Base-by-base conservation (phyloP, 2,113 vertebrate genomes). In the Pampusana beccarii region DNA sequence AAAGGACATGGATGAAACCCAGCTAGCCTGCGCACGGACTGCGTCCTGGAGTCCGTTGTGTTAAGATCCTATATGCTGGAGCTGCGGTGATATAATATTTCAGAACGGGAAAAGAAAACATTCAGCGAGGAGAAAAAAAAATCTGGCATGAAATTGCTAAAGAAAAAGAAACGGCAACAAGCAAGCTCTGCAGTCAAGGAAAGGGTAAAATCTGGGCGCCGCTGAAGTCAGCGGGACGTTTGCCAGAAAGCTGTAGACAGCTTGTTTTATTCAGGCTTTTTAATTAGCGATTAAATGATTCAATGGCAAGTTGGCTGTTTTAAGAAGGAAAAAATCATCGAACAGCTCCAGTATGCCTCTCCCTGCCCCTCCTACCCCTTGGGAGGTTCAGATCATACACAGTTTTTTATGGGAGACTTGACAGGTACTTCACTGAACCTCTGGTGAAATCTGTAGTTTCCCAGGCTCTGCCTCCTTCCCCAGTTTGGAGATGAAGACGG, bases 221-320 rank as follows among this genome's bases (percentile, higher is more conserved):
- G 8, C 28, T 71, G n/a, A 93, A 95, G 61, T 85, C 77, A 89
- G 21, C 69, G 40, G 77, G 91, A 84, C 69, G 28, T 80, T 72
- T 91, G 65, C 93, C 95, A 94, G 84, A 82, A 87, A 89, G 73
- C 80, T 94, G 91, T 94, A 93, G 88, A 92, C 80, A 89, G 73
- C 5, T 15, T 91, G 69, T 89, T 96, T 96, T 89, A 94, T 74
- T 80, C 90, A 91, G 78, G 73, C 89, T 91, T 97, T 96, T 92
- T 95, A 96, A 97, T 96, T 92, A 91, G 65, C 10, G 80, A 96
- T 91, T 94, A 92, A 96, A 92, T 81, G 80, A 96, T 92, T 93
- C 83, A 93, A 95, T 84, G 77, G 90, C 83, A 96, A 94, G 69
- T 75, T 92, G 61, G 83, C 73, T 89, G 91, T 36, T 95, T 93